Percentiles rank a stretch among this genome's conserved stretches.
phyloP scores from a whole-genome alignment of 92 coral and sea anemone species.

The Zoanthus solanderi region DNA sequence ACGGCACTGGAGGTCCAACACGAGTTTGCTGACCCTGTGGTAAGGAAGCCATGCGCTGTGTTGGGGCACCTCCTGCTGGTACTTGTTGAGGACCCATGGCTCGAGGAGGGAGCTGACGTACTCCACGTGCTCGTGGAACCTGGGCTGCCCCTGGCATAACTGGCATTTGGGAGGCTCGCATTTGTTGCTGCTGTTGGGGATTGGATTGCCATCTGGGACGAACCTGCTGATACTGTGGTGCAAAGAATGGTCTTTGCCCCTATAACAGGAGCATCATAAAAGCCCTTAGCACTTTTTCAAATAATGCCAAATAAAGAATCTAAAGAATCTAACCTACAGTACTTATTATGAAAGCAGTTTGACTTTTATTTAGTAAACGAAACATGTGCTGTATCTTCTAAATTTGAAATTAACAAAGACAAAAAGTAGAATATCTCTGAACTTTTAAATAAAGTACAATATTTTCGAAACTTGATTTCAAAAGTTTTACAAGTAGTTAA shows the following conservation, averaged over 20 bases:
- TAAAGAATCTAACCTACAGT: background rate
- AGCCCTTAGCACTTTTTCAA: background rate
- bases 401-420: too few relatives aligned
- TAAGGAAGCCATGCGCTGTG: constrained; percentile 62
- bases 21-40: constrained; percentile 56
- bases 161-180: constrained; percentile 76
- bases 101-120: constrained; percentile 82
- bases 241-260: constrained; percentile 93
- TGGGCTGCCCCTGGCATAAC: constrained; percentile 74
- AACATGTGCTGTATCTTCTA: too few relatives aligned
- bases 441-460: too few relatives aligned
- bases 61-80: constrained; percentile 59
- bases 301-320: background rate
- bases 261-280: constrained; percentile 1
- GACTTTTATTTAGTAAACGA: too few relatives aligned
- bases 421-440: too few relatives aligned
- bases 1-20: constrained; percentile 46
- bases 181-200: constrained; percentile 82
- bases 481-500: too few relatives aligned
- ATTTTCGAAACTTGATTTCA: too few relatives aligned
- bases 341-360: too few relatives aligned
- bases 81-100: constrained; percentile 67
- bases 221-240: constrained; percentile 80
- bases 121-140: constrained; percentile 85
- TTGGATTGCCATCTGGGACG: constrained; percentile 80